Base-by-base conservation (phyloP, 92 coral and sea anemone species). In the Parazoanthus darwini region DNA sequence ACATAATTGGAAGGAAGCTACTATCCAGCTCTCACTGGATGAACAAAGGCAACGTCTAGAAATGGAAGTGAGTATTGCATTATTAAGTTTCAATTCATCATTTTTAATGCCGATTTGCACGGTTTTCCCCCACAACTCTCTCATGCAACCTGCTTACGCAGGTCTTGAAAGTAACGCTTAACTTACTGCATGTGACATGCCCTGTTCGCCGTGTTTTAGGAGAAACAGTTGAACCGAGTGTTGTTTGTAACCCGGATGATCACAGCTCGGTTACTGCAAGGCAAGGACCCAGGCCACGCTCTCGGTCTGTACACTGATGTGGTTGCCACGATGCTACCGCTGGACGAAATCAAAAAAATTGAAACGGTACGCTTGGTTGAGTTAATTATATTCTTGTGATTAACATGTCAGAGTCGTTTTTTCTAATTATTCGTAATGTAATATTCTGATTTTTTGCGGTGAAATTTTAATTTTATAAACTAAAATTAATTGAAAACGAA, bases 181-280 rank as follows among this genome's bases (percentile, higher is more conserved):
- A 5, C 79, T 25, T 4, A 75, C 48, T 43, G 6, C 20, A 18
- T 75, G 82, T 38, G 38, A 10, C 8, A 8, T 72, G 44, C 18
- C 10, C 9, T 50, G 6, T 42, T 20, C n/a, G 54, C 75, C 82
- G 67, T 43, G 43, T 59, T 56, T 0, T 84, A 95, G 98, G 98
- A 95, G 70, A 92, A 86, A 54, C 98, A 95, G 77, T 87, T 95
- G 3, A 90, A 93, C 74, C 90, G 94, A 82, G 91, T 93, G 43
- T 78, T 95, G 73, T 88, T 90, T 81, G 91, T 95, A 26, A 95
- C 98, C 54, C 90, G 96, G 79, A 93, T 95, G 94, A 95, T 95
- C 25, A 93, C 98, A 7, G 98, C 98, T 37, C 85, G 98, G 71
- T 65, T 95, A 33, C 90, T 95, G 0, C 98, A 95, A 70, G 70